phyloP scores from a whole-genome alignment of 2,888 invertebrate species.

The Adineta ricciae region DNA sequence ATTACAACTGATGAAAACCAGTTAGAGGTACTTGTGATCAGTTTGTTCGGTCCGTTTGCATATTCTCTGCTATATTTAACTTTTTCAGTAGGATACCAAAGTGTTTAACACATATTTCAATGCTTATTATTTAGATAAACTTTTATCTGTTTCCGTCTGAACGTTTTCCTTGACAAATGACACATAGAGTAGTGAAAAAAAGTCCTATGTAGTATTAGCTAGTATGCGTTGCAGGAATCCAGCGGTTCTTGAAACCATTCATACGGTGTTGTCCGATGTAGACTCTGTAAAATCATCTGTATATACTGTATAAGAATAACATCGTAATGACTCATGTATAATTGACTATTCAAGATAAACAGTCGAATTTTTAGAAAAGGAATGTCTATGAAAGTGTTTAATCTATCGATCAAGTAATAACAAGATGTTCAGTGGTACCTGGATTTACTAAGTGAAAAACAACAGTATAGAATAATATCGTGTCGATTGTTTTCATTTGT shows the following conservation, averaged over 20 bases:
- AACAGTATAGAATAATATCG: too few relatives aligned
- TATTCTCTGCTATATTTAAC: background rate
- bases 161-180: background rate
- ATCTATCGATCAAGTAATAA: too few relatives aligned
- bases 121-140: background rate
- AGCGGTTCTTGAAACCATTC: background rate
- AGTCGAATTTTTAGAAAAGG: too few relatives aligned
- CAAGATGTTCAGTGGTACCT: too few relatives aligned
- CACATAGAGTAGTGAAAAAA: background rate
- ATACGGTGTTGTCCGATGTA: background rate
- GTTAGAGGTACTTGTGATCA: background rate
- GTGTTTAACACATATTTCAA: background rate
- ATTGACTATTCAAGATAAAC: too few relatives aligned
- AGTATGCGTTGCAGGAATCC: background rate
- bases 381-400: too few relatives aligned
- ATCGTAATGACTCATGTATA: too few relatives aligned
- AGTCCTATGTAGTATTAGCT: background rate
- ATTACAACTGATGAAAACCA: background rate
- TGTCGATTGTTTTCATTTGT: too few relatives aligned
- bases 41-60: background rate
- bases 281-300: too few relatives aligned
- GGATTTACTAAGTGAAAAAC: too few relatives aligned
- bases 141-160: background rate
- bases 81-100: background rate
- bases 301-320: too few relatives aligned